phyloP scores from a whole-genome alignment of 2,113 vertebrate genomes.

The Mesoclemmys tuberculata region DNA sequence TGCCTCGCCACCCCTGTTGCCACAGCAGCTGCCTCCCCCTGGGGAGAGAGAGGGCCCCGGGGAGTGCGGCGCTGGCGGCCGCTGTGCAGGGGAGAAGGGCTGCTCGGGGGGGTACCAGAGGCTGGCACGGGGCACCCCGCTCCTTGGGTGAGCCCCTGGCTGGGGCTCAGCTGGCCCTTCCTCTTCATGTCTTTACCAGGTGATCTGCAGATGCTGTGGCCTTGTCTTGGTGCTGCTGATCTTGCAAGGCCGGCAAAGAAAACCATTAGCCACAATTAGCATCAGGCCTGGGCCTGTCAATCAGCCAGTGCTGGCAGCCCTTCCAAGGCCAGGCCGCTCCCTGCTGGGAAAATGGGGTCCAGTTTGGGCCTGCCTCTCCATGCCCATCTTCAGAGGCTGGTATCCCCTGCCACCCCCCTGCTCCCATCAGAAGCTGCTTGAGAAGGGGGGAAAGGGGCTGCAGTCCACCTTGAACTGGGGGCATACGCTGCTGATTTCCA shows the following conservation, averaged over 20 bases:
- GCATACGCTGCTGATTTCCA: neutral
- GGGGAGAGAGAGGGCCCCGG: neutral
- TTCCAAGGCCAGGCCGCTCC: neutral
- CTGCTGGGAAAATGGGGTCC: conserved; percentile 27
- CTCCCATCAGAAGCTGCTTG: neutral
- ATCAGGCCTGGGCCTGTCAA: neutral
- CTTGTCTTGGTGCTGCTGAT: too few species aligned
- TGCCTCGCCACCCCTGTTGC: neutral
- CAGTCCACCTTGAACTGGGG: neutral
- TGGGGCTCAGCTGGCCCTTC: too few species aligned
- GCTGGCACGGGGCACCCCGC: too few species aligned
- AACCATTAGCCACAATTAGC: too few species aligned
- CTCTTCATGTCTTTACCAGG: too few species aligned
- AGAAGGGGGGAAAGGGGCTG: neutral
- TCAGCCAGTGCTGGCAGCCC: too few species aligned
- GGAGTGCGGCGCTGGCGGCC: neutral
- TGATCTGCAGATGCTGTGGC: too few species aligned
- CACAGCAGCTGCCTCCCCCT: conserved; percentile 14
- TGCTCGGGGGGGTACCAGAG: neutral
- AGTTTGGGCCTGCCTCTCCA: neutral
- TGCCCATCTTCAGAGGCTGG: neutral
- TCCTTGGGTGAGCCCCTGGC: neutral
- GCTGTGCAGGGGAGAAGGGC: neutral
- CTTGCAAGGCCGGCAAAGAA: fast-evolving
- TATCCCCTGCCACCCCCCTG: too few species aligned